phyloP scores from a whole-genome alignment of 2,797 vertebrate species.

The Poeciliopsis turneri region DNA sequence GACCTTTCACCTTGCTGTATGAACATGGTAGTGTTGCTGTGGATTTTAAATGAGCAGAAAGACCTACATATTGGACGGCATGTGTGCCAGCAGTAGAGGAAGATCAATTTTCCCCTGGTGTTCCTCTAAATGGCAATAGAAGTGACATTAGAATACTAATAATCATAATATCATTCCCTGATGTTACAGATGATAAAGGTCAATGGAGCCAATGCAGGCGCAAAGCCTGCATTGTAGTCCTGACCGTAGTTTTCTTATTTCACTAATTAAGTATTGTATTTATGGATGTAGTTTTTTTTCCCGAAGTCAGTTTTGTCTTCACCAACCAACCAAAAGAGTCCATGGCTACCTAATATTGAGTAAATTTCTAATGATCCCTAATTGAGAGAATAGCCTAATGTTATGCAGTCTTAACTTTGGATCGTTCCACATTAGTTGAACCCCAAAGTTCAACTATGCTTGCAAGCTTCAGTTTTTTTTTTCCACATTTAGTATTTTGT shows the following conservation, averaged over 20 bases:
- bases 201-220: slow-evolving; percentile 21
- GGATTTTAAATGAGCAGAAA: slow-evolving; percentile 18
- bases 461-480: neutral
- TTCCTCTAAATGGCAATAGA: slow-evolving; percentile 44
- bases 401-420: neutral
- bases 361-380: neutral
- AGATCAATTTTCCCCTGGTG: slow-evolving; percentile 49
- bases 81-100: slow-evolving; percentile 8
- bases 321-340: neutral
- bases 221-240: neutral
- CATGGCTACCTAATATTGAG: neutral
- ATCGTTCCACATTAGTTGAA: neutral
- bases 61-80: slow-evolving; percentile 11
- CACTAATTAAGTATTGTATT: neutral
- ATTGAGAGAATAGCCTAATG: neutral
- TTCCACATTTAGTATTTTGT: too few species aligned
- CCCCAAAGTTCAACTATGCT: neutral
- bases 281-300: neutral
- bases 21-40: slow-evolving; percentile 26
- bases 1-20: slow-evolving; percentile 60
- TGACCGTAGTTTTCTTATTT: neutral
- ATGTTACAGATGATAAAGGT: slow-evolving; percentile 52
- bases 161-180: slow-evolving; percentile 25
- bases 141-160: slow-evolving; percentile 63
- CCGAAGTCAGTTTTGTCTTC: neutral